Conservation (phyloP, 37 sponge, comb jelly and placozoan genomes). For the Beroe forskalii region DNA sequence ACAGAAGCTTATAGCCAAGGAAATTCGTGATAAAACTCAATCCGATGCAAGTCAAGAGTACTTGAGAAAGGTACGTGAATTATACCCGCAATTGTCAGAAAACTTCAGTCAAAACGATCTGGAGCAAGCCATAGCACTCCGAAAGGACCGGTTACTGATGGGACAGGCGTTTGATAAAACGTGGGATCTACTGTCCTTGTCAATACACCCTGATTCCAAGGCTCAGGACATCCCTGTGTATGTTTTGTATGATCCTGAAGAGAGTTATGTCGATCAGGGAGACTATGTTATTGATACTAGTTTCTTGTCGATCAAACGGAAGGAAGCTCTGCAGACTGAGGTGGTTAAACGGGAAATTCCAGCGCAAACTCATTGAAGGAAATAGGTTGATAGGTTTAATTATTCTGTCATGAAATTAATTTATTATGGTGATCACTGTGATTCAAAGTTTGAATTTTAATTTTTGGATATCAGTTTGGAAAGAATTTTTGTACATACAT, state of each 20-base stretch:
- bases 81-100: neutral
- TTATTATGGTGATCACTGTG: too few species aligned
- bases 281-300: neutral
- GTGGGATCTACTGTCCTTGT: neutral
- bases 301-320: neutral
- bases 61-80: neutral
- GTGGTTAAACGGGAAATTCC: too few species aligned
- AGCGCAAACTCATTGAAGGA: too few species aligned
- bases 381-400: too few species aligned
- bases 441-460: too few species aligned
- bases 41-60: neutral
- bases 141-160: neutral
- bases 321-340: too few species aligned
- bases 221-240: neutral
- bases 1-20: neutral
- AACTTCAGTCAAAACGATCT: constrained; percentile 26
- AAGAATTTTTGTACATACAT: too few species aligned
- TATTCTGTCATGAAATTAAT: too few species aligned
- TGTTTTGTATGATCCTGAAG: constrained; percentile 21
- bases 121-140: neutral
- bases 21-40: neutral
- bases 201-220: constrained; percentile 39
- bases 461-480: too few species aligned
- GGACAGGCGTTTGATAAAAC: neutral
- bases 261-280: neutral